These are phyloP conservation scores for Euura lappo DNA, from an alignment of 1,140 invertebrate genomes.

Conservation along the genomic window DNA sequence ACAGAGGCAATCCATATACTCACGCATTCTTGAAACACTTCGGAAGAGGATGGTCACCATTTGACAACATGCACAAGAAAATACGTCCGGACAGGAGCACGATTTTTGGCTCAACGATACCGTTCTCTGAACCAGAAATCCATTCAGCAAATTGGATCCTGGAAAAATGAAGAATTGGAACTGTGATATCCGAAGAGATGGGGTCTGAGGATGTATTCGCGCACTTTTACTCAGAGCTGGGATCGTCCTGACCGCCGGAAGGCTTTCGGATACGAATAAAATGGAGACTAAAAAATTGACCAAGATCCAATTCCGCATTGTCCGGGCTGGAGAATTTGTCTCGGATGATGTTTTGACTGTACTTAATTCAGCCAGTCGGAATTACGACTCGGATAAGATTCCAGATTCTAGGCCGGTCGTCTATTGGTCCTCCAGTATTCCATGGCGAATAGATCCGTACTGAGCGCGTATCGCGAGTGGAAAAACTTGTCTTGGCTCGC, in stretches of 20 bases:
- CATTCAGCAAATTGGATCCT: not conserved
- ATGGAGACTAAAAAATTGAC: not conserved
- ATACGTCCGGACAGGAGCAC: conserved; percentile 30
- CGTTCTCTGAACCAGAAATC: conserved; percentile 27
- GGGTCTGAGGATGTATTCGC: not conserved
- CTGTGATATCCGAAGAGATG: not conserved
- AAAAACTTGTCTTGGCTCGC: not conserved
- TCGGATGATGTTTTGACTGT: no score
- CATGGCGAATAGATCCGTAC: not conserved
- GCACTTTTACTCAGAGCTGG: not conserved
- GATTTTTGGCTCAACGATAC: conserved; percentile 27
- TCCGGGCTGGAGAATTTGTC: not conserved
- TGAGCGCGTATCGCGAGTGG: not conserved
- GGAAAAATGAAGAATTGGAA: not conserved
- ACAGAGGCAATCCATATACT: conserved; percentile 19
- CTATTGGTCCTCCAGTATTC: not conserved
- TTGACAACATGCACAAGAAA: conserved; percentile 42
- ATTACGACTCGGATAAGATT: no score
- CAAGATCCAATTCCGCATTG: not conserved
- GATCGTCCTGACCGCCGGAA: not conserved
- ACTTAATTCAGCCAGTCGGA: no score
- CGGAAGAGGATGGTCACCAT: conserved; percentile 38
- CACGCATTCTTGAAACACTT: conserved; percentile 32
- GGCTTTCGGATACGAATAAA: not conserved
- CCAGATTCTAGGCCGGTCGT: not conserved